A percentile compares a stretch with the other conserved stretches of the same genome.
Evolutionary conservation across 2,888 invertebrate species (phyloP).

Genomic region (Acleris emargana): DNA sequence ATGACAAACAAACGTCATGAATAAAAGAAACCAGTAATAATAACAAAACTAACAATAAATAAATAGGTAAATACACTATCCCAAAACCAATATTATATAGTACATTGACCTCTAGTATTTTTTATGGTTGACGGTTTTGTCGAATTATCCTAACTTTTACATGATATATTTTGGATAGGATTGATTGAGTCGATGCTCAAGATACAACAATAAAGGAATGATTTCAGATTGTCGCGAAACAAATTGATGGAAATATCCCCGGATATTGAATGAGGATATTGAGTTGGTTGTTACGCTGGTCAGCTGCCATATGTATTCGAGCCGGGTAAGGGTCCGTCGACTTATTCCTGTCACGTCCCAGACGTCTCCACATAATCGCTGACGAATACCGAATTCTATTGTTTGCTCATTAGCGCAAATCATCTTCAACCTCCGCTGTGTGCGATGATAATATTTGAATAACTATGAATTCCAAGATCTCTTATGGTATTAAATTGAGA

Average conservation of each 20-base stretch:
- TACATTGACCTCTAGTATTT: too few relatives aligned
- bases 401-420: slow-evolving; percentile 43
- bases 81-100: too few relatives aligned
- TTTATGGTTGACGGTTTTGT: too few relatives aligned
- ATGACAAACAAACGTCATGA: too few relatives aligned
- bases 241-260: slow-evolving; percentile 32
- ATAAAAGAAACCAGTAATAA: too few relatives aligned
- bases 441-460: slow-evolving; percentile 8
- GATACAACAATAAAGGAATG: not conserved
- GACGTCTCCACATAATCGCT: slow-evolving; percentile 55
- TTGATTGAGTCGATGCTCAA: too few relatives aligned
- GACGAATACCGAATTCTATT: slow-evolving; percentile 58
- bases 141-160: too few relatives aligned
- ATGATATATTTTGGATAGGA: too few relatives aligned
- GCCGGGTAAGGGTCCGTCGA: slow-evolving; percentile 37
- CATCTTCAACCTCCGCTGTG: slow-evolving; percentile 20
- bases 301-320: not conserved
- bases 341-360: slow-evolving; percentile 56
- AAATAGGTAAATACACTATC: too few relatives aligned
- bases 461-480: not conserved
- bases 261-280: slow-evolving; percentile 38
- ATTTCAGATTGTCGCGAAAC: slow-evolving; percentile 9
- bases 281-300: not conserved
- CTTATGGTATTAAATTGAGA: too few relatives aligned
- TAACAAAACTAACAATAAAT: too few relatives aligned